Evolutionary conservation across 2,797 vertebrate genomes (phyloP), one percentile per base, ranked within the genome.

Genomic region (Dromococcyx pavoninus): DNA sequence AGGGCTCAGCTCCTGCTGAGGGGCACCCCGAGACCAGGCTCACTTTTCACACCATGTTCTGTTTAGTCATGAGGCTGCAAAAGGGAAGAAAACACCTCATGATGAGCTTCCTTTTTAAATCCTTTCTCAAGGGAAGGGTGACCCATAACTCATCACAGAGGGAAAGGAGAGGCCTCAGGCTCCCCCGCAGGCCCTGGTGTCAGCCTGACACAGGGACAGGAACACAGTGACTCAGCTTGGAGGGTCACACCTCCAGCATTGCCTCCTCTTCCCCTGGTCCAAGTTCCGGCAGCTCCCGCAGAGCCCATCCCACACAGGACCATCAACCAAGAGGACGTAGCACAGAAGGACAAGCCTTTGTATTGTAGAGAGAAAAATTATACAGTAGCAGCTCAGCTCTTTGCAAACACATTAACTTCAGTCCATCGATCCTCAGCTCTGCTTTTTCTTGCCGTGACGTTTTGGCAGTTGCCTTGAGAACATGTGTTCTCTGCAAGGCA

Each of bases 331-430:
- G 3, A 41, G 65, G 17, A 2, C 13, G 1, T 67, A 0, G 82
- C 28, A 1, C 0, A 1, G 5, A 2, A 4, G 23, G 4, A 16
- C 16, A 8, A 25, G 10, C 46, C 60, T 1, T 64, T 3, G 13
- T 24, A 3, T 9, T 2, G 21, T 1, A 10, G 10, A 37, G 6
- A 30, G 35, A 1, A 25, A 43, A 39, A 13, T 60, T 25, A 1
- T 0, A 10, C 1, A 5, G 39, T 41, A 41, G 54, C 0, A 0
- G 13, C 10, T 41, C 7, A 32, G 25, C 19, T 25, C 46, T 54
- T 39, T 22, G 28, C 22, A 54, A 21, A 11, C 21, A 35, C 60
- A 10, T 11, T 24, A 30, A 12, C 5, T 1, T 13, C 2, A 50
- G 35, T 8, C 33, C n/a, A 2, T 4, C 3, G 37, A 28, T 17